Percentiles rank a stretch among this genome's conserved stretches.
phyloP scores from a whole-genome alignment of 1,140 invertebrate species.

The Trinorchestia longiramus region DNA sequence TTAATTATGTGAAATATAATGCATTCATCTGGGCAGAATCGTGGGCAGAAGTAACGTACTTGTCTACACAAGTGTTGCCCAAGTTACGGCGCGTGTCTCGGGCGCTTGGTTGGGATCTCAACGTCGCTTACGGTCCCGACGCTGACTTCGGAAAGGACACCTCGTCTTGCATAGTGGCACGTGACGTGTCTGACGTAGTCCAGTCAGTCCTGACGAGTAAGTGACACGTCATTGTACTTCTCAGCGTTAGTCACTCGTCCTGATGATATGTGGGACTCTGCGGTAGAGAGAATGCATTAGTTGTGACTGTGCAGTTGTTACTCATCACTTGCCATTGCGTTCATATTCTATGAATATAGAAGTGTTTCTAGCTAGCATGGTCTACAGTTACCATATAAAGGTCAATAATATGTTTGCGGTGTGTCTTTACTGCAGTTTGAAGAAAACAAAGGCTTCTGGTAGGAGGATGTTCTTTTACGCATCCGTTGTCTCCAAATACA shows the following conservation, averaged over 20 bases:
- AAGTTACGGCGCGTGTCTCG: neutral
- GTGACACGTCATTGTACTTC: neutral
- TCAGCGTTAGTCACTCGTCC: neutral
- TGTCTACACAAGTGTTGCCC: neutral
- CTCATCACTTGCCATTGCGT: too few relatives aligned
- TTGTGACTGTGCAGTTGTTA: neutral
- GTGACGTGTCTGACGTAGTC: neutral
- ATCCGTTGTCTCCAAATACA: neutral
- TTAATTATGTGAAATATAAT: neutral
- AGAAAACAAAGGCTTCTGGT: neutral
- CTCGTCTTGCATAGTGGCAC: neutral
- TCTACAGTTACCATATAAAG: too few relatives aligned
- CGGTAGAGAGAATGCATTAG: neutral
- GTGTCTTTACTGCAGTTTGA: neutral
- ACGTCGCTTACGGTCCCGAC: neutral
- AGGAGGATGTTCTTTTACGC: neutral
- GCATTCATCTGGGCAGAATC: neutral
- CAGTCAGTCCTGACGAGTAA: neutral
- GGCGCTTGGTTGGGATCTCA: conserved; percentile 24
- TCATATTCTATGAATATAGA: neutral
- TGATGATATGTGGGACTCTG: neutral
- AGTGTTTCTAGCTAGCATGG: too few relatives aligned
- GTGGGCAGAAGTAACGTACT: neutral
- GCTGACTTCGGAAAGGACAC: neutral
- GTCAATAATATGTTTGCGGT: neutral